A percentile compares a stretch with the other conserved stretches of the same genome.
phyloP scores from a whole-genome alignment of 2,888 invertebrate genomes.

The Notodonta ziczac region DNA sequence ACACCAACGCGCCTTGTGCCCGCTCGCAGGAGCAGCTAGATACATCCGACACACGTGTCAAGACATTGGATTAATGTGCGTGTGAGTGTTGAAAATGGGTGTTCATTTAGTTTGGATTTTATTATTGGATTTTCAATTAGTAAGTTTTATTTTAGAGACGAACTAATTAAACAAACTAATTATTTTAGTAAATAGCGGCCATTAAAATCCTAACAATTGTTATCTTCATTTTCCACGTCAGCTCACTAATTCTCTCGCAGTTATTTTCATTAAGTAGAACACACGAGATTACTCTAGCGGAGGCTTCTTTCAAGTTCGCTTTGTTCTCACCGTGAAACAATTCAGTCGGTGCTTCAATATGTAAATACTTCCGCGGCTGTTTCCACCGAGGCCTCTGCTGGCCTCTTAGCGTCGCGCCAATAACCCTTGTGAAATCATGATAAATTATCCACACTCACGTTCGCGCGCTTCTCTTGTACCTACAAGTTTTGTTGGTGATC shows the following conservation, averaged over 20 bases:
- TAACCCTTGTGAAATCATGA: constrained; percentile 82
- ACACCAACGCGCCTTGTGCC: constrained; percentile 59
- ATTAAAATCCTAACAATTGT: no score
- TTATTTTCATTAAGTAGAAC: constrained; percentile 28
- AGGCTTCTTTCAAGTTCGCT: constrained; percentile 30
- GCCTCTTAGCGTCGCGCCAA: constrained; percentile 73
- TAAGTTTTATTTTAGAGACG: background rate
- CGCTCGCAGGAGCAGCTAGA: background rate
- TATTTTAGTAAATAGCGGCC: no score
- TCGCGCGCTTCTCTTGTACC: constrained; percentile 56
- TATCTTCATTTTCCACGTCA: background rate
- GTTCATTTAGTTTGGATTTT: constrained; percentile 47
- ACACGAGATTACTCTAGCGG: constrained; percentile 20
- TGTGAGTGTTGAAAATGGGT: constrained; percentile 34
- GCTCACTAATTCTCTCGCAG: constrained; percentile 10
- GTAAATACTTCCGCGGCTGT: constrained; percentile 65
- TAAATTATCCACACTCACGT: constrained; percentile 82
- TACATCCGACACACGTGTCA: constrained; percentile 31
- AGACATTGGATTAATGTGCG: constrained; percentile 28
- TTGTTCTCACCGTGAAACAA: constrained; percentile 58
- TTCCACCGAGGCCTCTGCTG: constrained; percentile 52
- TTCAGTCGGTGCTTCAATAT: constrained; percentile 67
- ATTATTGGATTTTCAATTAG: constrained; percentile 25
- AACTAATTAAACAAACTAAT: no score
- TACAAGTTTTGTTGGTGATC: constrained; percentile 41